These are phyloP conservation scores for Alces alces DNA, from an alignment of 2,113 vertebrate genomes.

Conservation along the genomic window DNA sequence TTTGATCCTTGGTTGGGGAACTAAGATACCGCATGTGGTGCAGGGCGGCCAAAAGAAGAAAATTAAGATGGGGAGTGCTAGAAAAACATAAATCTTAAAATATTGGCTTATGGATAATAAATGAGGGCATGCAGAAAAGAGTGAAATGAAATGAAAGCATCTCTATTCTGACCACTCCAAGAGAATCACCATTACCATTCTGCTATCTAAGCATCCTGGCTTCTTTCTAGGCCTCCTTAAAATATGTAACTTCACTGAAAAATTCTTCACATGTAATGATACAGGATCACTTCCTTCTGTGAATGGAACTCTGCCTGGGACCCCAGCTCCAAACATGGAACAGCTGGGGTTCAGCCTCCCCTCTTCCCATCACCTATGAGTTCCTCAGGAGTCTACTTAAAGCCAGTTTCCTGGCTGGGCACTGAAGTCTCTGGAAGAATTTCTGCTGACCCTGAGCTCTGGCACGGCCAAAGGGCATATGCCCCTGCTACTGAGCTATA, in stretches of 20 bases:
- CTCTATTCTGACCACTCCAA: background rate
- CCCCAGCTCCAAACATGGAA: no score
- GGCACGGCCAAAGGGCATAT: background rate
- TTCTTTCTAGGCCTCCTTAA: background rate
- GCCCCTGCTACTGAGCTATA: constrained; percentile 41
- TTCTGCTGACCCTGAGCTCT: background rate
- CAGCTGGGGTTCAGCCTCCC: background rate
- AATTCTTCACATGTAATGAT: fast-evolving
- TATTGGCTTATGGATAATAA: background rate
- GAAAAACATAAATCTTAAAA: background rate
- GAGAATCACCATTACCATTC: background rate
- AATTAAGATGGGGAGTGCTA: background rate
- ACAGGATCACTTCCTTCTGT: background rate
- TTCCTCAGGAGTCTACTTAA: background rate
- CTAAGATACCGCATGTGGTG: background rate
- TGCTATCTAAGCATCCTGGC: background rate
- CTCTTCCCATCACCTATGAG: no score
- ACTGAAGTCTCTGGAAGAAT: background rate
- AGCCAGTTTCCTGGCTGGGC: background rate
- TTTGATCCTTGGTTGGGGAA: background rate
- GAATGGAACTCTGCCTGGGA: background rate
- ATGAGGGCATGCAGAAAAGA: background rate
- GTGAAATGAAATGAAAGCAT: background rate
- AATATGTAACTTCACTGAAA: background rate
- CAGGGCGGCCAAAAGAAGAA: background rate